These are phyloP conservation scores for Drosophila santomea DNA, from an alignment of 1,140 invertebrate genomes.

Conservation along the genomic window DNA sequence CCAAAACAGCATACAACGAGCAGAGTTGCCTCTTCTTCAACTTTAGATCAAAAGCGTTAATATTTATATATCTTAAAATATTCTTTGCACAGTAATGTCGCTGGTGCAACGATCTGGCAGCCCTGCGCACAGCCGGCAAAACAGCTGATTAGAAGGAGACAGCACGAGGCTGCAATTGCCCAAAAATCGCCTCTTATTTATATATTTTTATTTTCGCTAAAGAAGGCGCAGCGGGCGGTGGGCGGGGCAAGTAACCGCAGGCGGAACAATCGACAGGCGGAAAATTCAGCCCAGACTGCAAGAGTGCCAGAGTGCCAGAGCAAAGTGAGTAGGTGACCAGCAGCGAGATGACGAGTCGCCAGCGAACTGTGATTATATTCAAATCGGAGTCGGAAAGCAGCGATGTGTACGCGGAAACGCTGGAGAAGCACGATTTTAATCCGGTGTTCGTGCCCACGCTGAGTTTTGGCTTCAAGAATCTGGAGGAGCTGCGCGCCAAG, in stretches of 20 bases:
- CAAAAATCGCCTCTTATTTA: conserved; percentile 9
- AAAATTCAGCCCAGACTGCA: not conserved
- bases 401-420: conserved; percentile 85
- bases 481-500: conserved; percentile 81
- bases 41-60: too few relatives aligned
- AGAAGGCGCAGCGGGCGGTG: not conserved
- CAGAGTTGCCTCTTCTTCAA: too few relatives aligned
- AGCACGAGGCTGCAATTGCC: not conserved
- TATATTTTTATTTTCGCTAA: conserved; percentile 15
- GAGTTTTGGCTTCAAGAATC: conserved; percentile 85
- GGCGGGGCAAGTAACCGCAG: conserved; percentile 4
- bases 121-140: not conserved
- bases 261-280: too few relatives aligned
- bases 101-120: not conserved
- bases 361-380: conserved; percentile 85
- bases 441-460: conserved; percentile 86
- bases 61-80: too few relatives aligned
- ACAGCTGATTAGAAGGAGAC: not conserved
- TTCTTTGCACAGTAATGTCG: too few relatives aligned
- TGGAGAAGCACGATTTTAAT: conserved; percentile 85
- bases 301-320: too few relatives aligned
- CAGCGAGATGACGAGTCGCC: conserved; percentile 56
- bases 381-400: conserved; percentile 86
- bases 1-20: too few relatives aligned
- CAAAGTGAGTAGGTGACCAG: not conserved